phyloP scores from a whole-genome alignment of 2,113 vertebrate species.

The Nanorana parkeri region DNA sequence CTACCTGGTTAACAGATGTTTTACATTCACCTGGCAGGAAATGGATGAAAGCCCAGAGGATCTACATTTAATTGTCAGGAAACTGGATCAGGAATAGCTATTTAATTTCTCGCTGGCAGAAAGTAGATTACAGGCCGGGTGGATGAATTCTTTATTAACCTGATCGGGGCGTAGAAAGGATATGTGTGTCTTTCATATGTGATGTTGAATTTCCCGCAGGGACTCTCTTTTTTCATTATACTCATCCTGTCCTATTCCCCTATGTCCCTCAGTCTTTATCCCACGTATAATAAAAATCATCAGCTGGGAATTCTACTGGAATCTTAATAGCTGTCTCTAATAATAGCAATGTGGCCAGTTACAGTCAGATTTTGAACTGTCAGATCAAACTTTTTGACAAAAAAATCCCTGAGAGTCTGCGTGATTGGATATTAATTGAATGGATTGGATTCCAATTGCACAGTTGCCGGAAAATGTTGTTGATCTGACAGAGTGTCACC shows the following conservation, averaged over 20 bases:
- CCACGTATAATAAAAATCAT: too few relatives aligned
- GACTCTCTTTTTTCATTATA: too few relatives aligned
- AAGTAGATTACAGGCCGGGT: not conserved
- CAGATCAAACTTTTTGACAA: too few relatives aligned
- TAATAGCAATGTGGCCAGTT: not conserved
- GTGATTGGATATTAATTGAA: not conserved
- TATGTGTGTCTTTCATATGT: too few relatives aligned
- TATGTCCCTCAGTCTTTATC: too few relatives aligned
- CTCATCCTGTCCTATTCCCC: too few relatives aligned
- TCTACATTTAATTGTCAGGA: slow-evolving; percentile 19
- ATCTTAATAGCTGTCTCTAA: too few relatives aligned
- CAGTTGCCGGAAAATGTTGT: not conserved
- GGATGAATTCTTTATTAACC: not conserved
- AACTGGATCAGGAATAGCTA: slow-evolving; percentile 29
- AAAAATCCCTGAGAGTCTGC: not conserved
- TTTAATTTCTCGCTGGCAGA: slow-evolving; percentile 11
- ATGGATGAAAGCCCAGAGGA: slow-evolving; percentile 20
- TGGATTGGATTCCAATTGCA: not conserved
- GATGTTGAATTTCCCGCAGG: too few relatives aligned
- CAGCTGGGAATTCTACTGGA: too few relatives aligned
- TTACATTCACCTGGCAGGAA: slow-evolving; percentile 23
- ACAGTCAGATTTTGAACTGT: not conserved
- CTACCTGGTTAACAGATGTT: slow-evolving; percentile 22
- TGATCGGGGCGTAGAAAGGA: not conserved
- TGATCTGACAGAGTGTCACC: too few relatives aligned